These are phyloP conservation scores for Globodera ellingtonae DNA, from an alignment of 1,140 invertebrate species.

Conservation along the genomic window DNA sequence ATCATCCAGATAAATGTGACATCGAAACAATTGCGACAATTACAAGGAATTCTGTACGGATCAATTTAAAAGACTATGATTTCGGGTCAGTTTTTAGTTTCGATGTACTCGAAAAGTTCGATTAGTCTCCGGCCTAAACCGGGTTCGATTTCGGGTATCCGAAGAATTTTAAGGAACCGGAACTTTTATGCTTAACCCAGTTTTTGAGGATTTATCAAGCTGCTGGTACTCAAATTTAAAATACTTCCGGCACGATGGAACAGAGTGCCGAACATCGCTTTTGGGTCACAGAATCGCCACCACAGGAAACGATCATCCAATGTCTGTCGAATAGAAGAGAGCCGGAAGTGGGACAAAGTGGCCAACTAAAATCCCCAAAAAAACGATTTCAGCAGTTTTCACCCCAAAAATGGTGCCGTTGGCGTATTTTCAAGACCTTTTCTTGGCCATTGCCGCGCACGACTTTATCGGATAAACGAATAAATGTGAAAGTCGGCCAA, in stretches of 20 bases:
- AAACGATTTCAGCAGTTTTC: too few relatives aligned
- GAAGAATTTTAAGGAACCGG: too few relatives aligned
- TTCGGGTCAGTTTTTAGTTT: too few relatives aligned
- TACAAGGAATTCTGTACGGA: too few relatives aligned
- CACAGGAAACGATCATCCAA: conserved; percentile 84
- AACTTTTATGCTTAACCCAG: too few relatives aligned
- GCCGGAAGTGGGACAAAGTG: conserved; percentile 71
- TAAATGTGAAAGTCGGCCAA: conserved; percentile 70
- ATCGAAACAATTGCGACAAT: too few relatives aligned
- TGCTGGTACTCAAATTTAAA: neutral
- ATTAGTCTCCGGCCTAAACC: too few relatives aligned
- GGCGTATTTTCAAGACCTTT: conserved; percentile 27
- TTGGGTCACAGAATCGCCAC: conserved; percentile 82
- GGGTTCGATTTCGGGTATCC: too few relatives aligned
- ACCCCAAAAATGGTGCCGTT: neutral
- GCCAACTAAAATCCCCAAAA: conserved; percentile 71
- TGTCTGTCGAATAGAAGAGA: conserved; percentile 82
- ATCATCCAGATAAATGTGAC: too few relatives aligned
- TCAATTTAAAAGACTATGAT: too few relatives aligned
- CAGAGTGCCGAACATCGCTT: conserved; percentile 81
- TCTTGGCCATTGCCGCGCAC: conserved; percentile 77
- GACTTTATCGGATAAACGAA: conserved; percentile 92
- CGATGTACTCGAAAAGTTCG: too few relatives aligned
- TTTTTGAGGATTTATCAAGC: too few relatives aligned
- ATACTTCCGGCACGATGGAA: conserved; percentile 74